A percentile compares a stretch with the other conserved stretches of the same genome.
These are phyloP conservation scores for Apistogramma diplotaenia DNA, from an alignment of 2,113 vertebrate genomes.

Conservation along the genomic window DNA sequence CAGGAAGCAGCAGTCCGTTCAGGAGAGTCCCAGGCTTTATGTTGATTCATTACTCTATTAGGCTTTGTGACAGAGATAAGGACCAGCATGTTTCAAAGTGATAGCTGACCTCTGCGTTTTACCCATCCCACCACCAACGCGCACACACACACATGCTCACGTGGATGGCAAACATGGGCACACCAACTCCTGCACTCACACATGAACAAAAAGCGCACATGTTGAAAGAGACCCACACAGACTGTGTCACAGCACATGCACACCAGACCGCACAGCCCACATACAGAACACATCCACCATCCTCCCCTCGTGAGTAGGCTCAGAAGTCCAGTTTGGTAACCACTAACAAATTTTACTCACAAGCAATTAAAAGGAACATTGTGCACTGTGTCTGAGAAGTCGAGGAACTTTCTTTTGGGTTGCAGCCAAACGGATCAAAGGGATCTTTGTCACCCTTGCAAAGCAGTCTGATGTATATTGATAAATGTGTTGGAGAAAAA, in stretches of 20 bases:
- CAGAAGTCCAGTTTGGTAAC: not conserved
- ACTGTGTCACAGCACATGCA: not conserved
- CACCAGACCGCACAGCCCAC: not conserved
- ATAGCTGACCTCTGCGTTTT: constrained; percentile 77
- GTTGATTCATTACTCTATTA: constrained; percentile 79
- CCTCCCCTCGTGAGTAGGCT: not conserved
- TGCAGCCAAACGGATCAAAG: not conserved
- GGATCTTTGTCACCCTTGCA: not conserved
- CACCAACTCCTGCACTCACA: not conserved
- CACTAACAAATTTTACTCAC: not conserved
- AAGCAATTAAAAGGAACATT: not conserved
- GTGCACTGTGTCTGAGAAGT: too few relatives aligned
- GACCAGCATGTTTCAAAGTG: constrained; percentile 77
- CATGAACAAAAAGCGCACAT: not conserved
- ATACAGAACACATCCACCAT: not conserved
- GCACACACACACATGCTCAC: constrained; percentile 16
- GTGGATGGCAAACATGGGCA: not conserved
- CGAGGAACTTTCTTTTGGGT: not conserved
- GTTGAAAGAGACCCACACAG: not conserved
- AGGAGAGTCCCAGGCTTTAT: constrained; percentile 59
- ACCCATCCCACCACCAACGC: constrained; percentile 44
- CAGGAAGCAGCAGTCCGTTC: constrained; percentile 57
- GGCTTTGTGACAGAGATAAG: constrained; percentile 74
- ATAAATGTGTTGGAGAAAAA: not conserved
- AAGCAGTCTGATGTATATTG: not conserved